Conservation (phyloP, 37 sponge, comb jelly and placozoan species). For the Halisarca cf. caerulea region DNA sequence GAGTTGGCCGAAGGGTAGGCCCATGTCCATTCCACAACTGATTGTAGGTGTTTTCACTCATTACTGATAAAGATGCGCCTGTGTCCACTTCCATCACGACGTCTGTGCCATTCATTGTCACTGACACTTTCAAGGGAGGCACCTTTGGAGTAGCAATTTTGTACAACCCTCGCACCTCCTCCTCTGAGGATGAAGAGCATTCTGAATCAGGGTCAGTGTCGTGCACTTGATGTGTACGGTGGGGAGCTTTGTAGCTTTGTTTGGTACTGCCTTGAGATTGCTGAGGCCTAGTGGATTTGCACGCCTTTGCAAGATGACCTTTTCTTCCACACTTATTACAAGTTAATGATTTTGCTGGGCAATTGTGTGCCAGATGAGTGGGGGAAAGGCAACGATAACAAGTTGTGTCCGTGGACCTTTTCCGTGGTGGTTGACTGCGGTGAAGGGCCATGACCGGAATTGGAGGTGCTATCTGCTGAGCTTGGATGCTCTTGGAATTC, state of each 20-base stretch:
- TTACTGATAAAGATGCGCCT: conserved; percentile 19
- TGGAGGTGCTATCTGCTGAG: neutral
- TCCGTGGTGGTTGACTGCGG: neutral
- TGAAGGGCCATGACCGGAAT: neutral
- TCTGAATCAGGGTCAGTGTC: too few relatives aligned
- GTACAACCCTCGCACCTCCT: neutral
- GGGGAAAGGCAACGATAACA: neutral
- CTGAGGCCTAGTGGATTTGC: neutral
- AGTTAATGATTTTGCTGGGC: neutral
- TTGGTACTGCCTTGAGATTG: neutral
- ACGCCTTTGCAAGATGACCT: neutral
- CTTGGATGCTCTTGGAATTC: neutral
- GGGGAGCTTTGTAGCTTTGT: neutral
- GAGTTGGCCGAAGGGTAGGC: neutral
- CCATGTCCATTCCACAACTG: neutral
- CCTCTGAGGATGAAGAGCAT: neutral
- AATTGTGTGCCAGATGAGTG: neutral
- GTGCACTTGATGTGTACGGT: neutral
- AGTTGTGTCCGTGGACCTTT: neutral
- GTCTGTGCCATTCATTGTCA: neutral
- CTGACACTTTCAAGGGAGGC: neutral
- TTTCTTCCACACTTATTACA: neutral
- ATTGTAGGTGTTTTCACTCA: neutral
- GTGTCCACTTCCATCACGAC: conserved; percentile 21
- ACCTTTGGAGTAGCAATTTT: neutral